Base-by-base conservation (phyloP, 2,888 invertebrate species). In the Branchipolynoe longqiensis region DNA sequence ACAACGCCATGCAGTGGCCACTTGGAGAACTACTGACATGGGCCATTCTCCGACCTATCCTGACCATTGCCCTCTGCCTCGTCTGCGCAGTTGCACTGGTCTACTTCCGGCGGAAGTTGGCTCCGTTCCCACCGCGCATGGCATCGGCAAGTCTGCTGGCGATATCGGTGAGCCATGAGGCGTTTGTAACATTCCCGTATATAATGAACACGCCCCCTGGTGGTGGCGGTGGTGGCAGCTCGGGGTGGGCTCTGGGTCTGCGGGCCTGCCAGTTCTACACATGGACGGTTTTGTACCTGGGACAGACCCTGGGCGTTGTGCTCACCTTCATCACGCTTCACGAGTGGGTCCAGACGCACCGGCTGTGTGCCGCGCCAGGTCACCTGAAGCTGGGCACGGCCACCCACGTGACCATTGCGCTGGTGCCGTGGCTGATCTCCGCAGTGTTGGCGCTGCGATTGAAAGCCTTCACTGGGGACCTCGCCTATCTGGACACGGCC, bases 271-370 rank as follows among this genome's bases (percentile, higher is more conserved):
- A n/a, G 0, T 12, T 69, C 2, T 33, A 69, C 38, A 22, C 38
- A 12, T 69, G 69, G 69, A 38, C 18, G 22, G 69, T 33, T 12
- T 25, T 31, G 33, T 33, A 69, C 38, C n/a, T 69, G n/a, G 38
- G 69, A 12, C 69, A 69, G n/a, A 69, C 36, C 4, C n/a, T 69
- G 2, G 69, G 69, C 1, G 33, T 69, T 0, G 25, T 25, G 22
- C 18, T 69, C 36, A n/a, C 38, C 1, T 22, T 38, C 1, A 25
- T 69, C 22, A 69, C 69, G 14, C 25, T 69, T 14, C 38, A 69
- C n/a, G 69, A 69, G n/a, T 69, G 69, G 69, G 1, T 69, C 36
- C 36, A 69, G 18, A 33, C n/a, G 36, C 69, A 33, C n/a, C n/a
- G n/a, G n/a, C n/a, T n/a, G n/a, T n/a, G n/a, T n/a, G n/a, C 31